Percentiles rank a stretch among this genome's conserved stretches.
phyloP scores from a whole-genome alignment of 1,140 invertebrate species.

The Ooceraea biroi region DNA sequence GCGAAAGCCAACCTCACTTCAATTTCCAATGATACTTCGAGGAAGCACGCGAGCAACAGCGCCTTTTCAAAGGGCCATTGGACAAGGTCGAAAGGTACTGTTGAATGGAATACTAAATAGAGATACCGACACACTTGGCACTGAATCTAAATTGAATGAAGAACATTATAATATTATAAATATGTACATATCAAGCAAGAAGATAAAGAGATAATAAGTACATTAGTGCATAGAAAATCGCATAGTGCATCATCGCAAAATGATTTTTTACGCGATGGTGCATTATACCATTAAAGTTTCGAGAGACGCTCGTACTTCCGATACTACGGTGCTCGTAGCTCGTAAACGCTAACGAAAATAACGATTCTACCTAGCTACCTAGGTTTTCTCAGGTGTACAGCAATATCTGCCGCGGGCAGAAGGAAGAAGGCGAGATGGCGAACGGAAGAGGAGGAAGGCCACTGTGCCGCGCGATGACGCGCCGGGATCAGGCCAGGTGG shows the following conservation, averaged over 20 bases:
- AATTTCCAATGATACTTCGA: constrained; percentile 58
- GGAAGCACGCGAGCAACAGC: not conserved
- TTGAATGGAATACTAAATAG: not conserved
- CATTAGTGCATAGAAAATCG: too few species aligned
- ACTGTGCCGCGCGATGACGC: constrained; percentile 54
- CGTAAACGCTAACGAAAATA: not conserved
- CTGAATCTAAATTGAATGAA: too few species aligned
- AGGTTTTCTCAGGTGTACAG: not conserved
- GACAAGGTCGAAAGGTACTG: not conserved
- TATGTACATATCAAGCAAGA: too few species aligned
- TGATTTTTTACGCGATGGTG: too few species aligned
- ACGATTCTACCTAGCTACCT: not conserved
- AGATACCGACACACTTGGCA: too few species aligned
- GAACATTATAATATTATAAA: too few species aligned
- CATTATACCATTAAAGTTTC: too few species aligned
- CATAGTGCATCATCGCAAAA: too few species aligned
- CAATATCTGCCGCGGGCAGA: constrained; percentile 34
- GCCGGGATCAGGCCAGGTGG: constrained; percentile 77
- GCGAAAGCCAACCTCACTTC: constrained; percentile 58
- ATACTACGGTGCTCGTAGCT: not conserved
- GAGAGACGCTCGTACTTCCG: too few species aligned
- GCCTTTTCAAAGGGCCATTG: not conserved
- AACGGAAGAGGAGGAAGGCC: constrained; percentile 65
- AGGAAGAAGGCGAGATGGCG: constrained; percentile 43
- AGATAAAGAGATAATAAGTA: too few species aligned